Conservation (phyloP, 2,888 invertebrate species). For the Polymixis lichenea region DNA sequence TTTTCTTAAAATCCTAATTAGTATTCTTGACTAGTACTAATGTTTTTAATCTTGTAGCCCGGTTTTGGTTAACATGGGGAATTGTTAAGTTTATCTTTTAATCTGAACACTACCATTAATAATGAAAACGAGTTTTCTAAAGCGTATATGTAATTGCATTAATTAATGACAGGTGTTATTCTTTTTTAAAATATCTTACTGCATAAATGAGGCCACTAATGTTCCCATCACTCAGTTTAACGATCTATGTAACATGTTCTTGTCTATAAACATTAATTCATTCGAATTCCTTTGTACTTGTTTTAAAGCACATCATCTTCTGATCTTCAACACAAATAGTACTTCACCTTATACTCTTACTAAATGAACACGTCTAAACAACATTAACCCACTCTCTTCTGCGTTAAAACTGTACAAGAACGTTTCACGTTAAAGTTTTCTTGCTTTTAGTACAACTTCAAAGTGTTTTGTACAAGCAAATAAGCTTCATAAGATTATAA, state of each 20-base stretch:
- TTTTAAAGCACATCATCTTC: slow-evolving; percentile 17
- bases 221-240: not conserved
- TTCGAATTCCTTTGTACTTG: slow-evolving; percentile 31
- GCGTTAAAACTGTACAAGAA: slow-evolving; percentile 37
- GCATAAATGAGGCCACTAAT: not conserved
- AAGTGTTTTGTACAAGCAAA: slow-evolving; percentile 33
- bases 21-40: slow-evolving; percentile 31
- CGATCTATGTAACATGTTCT: not conserved
- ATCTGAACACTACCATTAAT: not conserved
- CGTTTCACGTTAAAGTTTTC: slow-evolving; percentile 32
- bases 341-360: slow-evolving; percentile 3
- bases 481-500: slow-evolving; percentile 17
- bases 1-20: slow-evolving; percentile 38
- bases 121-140: not conserved
- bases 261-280: slow-evolving; percentile 20
- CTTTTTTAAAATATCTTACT: no score
- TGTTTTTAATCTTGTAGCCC: slow-evolving; percentile 18
- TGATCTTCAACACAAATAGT: slow-evolving; percentile 10
- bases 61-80: not conserved
- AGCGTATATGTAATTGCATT: not conserved
- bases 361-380: slow-evolving; percentile 52
- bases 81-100: not conserved
- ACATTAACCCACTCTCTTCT: slow-evolving; percentile 48
- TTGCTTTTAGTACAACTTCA: slow-evolving; percentile 38
- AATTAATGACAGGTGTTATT: no score